phyloP scores from a whole-genome alignment of 2,113 vertebrate species.

The Hydrochoerus hydrochaeris region DNA sequence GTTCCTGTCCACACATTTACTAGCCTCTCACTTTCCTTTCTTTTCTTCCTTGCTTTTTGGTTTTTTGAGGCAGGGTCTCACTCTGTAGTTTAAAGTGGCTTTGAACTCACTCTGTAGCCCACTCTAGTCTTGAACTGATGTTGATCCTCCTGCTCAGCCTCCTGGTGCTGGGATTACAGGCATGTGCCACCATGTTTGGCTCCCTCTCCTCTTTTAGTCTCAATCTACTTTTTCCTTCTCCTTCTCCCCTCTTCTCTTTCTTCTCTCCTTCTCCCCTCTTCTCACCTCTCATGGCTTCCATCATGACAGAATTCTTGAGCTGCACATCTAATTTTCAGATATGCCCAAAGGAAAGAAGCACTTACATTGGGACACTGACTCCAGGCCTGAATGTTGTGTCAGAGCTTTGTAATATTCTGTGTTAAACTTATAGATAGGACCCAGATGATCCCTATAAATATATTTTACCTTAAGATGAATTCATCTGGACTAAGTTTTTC shows the following conservation, averaged over 20 bases:
- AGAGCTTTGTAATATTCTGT: not conserved
- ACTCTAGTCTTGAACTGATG: not conserved
- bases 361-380: not conserved
- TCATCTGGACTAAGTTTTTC: not conserved
- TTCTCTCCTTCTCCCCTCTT: not conserved
- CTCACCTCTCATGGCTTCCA: not conserved
- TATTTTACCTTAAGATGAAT: not conserved
- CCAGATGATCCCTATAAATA: not conserved
- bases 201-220: not conserved
- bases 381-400: not conserved
- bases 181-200: not conserved
- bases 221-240: not conserved
- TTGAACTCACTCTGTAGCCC: not conserved
- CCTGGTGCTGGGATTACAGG: not conserved
- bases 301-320: not conserved
- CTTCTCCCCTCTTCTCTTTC: fast-evolving
- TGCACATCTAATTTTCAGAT: not conserved
- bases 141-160: not conserved
- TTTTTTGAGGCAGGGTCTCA: no score
- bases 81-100: no score
- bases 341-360: not conserved
- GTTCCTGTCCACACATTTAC: not conserved
- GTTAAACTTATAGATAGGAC: not conserved
- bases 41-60: not conserved
- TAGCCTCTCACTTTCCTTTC: not conserved